Conservation (phyloP, 2,113 vertebrate species). For the Phoxinus phoxinus region DNA sequence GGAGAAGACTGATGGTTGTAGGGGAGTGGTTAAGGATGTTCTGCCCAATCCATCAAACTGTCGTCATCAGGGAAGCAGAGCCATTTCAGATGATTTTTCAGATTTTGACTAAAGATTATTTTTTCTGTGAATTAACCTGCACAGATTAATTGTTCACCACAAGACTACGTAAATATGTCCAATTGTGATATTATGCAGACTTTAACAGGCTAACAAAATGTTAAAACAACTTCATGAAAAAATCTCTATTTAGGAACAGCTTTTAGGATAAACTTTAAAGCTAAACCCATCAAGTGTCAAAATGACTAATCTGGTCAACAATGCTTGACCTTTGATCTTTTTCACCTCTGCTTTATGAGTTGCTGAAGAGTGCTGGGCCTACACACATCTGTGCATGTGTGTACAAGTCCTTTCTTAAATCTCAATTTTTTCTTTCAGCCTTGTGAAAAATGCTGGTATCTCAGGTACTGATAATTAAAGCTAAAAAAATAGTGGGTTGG, state of each 20-base stretch:
- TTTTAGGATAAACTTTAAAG: background rate
- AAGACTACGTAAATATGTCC: background rate
- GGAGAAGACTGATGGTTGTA: background rate
- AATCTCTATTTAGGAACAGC: background rate
- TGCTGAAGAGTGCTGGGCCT: background rate
- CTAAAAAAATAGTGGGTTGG: background rate
- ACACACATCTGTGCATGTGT: background rate
- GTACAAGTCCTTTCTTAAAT: background rate
- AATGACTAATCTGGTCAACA: background rate
- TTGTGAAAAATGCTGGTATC: background rate
- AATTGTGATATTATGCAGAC: background rate
- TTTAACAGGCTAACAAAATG: background rate
- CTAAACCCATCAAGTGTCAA: background rate
- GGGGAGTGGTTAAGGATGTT: background rate
- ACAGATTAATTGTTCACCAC: background rate
- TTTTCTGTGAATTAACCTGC: background rate
- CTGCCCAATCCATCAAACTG: background rate
- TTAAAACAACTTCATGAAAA: background rate
- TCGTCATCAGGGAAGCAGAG: too few relatives aligned
- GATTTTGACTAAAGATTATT: background rate
- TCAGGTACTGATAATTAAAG: background rate
- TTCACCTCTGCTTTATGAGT: background rate
- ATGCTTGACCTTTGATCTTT: slow-evolving; percentile 14
- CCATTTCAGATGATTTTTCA: background rate
- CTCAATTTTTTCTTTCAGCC: background rate